Conservation (phyloP, 2,113 vertebrate genomes). For the Rousettus leschenaultii region DNA sequence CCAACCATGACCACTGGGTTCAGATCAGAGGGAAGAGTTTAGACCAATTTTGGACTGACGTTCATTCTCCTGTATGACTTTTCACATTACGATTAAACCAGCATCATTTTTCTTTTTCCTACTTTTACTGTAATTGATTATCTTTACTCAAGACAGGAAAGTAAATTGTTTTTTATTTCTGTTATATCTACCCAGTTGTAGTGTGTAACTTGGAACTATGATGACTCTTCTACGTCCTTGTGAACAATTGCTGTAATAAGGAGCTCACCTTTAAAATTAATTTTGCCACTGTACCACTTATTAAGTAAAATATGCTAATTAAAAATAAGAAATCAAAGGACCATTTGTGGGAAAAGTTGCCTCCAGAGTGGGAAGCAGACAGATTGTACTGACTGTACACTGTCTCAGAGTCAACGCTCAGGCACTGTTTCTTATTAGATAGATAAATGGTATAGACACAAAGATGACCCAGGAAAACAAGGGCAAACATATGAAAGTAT, state of each 20-base stretch:
- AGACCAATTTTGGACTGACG: background rate
- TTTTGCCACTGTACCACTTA: background rate
- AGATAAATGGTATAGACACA: constrained; percentile 2
- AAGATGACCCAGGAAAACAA: background rate
- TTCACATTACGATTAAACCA: background rate
- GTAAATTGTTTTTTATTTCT: background rate
- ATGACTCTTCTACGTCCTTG: background rate
- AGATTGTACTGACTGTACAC: background rate
- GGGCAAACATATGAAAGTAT: too few species aligned
- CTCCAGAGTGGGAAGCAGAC: background rate
- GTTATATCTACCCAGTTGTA: background rate
- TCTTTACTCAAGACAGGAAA: background rate
- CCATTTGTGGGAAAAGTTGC: background rate
- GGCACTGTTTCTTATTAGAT: background rate
- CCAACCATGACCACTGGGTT: background rate
- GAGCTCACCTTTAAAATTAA: background rate
- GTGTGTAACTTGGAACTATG: background rate
- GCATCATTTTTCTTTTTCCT: background rate
- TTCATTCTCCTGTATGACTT: background rate
- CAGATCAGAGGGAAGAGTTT: background rate
- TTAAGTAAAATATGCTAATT: constrained; percentile 18
- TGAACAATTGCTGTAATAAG: background rate
- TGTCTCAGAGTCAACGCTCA: background rate
- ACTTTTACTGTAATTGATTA: background rate
- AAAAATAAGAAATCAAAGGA: constrained; percentile 32